Percentiles rank a stretch among this genome's conserved stretches.
Evolutionary conservation across 1,140 invertebrate species (phyloP).

Genomic region (Habropoda laboriosa): DNA sequence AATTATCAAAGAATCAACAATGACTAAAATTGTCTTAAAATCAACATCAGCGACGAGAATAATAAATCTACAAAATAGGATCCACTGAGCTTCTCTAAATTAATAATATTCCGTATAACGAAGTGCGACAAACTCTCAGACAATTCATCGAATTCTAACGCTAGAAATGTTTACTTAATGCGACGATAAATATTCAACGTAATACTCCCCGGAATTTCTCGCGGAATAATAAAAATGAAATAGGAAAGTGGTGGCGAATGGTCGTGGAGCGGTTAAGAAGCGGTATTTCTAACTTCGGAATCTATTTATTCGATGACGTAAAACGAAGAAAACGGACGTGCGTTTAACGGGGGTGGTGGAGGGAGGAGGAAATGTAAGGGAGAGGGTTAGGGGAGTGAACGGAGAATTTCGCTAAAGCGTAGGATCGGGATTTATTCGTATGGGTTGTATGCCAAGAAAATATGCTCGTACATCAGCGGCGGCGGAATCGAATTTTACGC

Average conservation of each 20-base stretch:
- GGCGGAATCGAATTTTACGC: constrained; percentile 36
- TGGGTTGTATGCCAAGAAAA: constrained; percentile 42
- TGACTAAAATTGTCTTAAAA: too few relatives aligned
- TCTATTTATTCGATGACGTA: constrained; percentile 2
- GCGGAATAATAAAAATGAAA: too few relatives aligned
- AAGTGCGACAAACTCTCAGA: too few relatives aligned
- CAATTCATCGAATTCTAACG: too few relatives aligned
- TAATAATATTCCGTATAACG: too few relatives aligned
- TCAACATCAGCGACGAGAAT: too few relatives aligned
- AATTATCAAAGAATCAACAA: too few relatives aligned
- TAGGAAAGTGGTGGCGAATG: not conserved
- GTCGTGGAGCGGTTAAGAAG: not conserved
- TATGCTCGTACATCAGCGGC: constrained; percentile 35
- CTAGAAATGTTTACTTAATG: too few relatives aligned
- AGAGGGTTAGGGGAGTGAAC: too few relatives aligned
- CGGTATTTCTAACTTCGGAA: not conserved
- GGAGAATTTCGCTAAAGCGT: constrained; percentile 17
- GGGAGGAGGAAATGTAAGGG: not conserved
- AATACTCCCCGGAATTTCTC: not conserved
- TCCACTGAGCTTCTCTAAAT: too few relatives aligned
- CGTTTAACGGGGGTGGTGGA: not conserved
- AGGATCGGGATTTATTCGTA: constrained; percentile 35
- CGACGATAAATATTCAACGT: too few relatives aligned
- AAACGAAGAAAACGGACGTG: not conserved
- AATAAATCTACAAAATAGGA: too few relatives aligned